These are phyloP conservation scores for Melanotaenia maccullochi DNA, from an alignment of 2,797 vertebrate genomes.

Conservation along the genomic window DNA sequence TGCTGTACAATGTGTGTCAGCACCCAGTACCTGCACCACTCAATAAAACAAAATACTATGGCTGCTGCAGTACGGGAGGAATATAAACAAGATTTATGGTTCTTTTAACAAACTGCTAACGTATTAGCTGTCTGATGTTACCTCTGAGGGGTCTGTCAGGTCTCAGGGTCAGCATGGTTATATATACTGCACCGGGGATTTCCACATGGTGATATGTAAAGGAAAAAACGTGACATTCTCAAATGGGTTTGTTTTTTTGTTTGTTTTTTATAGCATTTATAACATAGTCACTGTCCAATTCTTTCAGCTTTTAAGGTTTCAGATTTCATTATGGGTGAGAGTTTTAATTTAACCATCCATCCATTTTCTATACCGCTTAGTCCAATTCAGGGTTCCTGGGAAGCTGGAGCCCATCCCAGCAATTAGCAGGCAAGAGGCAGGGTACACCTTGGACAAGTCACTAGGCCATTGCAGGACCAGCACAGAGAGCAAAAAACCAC, in stretches of 20 bases:
- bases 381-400: too few relatives aligned
- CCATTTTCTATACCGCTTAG: too few relatives aligned
- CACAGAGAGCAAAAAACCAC: too few relatives aligned
- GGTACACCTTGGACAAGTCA: too few relatives aligned
- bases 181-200: background rate
- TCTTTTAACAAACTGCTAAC: conserved; percentile 25
- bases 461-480: too few relatives aligned
- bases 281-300: background rate
- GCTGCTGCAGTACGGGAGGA: background rate
- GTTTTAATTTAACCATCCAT: background rate
- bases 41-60: conserved; percentile 27
- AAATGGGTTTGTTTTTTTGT: background rate
- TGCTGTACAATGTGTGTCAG: conserved; percentile 8
- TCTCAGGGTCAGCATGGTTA: background rate
- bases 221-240: background rate
- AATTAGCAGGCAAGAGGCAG: too few relatives aligned
- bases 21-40: conserved; percentile 21
- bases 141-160: conserved; percentile 7
- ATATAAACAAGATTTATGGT: conserved; percentile 11
- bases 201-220: background rate
- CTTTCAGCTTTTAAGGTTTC: background rate
- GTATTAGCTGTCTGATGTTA: conserved; percentile 23
- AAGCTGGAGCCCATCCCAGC: too few relatives aligned
- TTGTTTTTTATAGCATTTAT: background rate
- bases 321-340: background rate